Evolutionary conservation across 2,888 invertebrate genomes (phyloP).

Genomic region (Patella caerulea): DNA sequence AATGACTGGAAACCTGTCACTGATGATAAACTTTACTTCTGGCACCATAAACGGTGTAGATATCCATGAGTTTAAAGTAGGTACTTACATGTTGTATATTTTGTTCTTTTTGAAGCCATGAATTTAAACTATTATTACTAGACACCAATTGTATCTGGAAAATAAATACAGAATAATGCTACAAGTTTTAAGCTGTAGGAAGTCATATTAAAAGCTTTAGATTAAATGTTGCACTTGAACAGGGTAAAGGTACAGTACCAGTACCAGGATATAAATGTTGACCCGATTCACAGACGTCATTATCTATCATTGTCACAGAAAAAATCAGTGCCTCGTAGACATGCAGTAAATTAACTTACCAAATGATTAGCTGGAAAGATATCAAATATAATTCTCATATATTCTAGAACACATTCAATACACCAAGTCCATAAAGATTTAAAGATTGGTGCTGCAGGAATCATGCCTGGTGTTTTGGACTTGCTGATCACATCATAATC

Average conservation of each 20-base stretch:
- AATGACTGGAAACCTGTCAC: too few relatives aligned
- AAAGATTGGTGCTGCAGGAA: conserved; percentile 85
- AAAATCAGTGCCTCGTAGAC: not conserved
- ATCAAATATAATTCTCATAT: conserved; percentile 97
- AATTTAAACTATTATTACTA: conserved; percentile 76
- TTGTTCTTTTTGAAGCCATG: conserved; percentile 87
- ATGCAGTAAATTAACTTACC: conserved; percentile 44
- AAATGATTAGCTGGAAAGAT: conserved; percentile 82
- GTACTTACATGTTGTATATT: conserved; percentile 85
- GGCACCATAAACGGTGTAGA: not conserved
- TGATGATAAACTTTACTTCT: not conserved
- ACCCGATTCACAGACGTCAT: too few relatives aligned
- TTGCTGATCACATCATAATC: conserved; percentile 84
- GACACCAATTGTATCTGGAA: conserved; percentile 37
- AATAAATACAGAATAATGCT: conserved; percentile 21
- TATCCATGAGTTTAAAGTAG: conserved; percentile 14
- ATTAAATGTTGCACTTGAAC: too few relatives aligned
- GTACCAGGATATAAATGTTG: too few relatives aligned
- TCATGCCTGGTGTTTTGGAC: conserved; percentile 75
- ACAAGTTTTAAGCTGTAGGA: too few relatives aligned
- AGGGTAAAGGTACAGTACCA: too few relatives aligned
- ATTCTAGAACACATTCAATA: conserved; percentile 95
- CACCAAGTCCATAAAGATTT: conserved; percentile 97
- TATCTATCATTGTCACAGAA: not conserved
- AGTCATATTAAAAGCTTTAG: too few relatives aligned